These are phyloP conservation scores for Drosophila greeni DNA, from an alignment of 2,888 invertebrate species.

Conservation along the genomic window DNA sequence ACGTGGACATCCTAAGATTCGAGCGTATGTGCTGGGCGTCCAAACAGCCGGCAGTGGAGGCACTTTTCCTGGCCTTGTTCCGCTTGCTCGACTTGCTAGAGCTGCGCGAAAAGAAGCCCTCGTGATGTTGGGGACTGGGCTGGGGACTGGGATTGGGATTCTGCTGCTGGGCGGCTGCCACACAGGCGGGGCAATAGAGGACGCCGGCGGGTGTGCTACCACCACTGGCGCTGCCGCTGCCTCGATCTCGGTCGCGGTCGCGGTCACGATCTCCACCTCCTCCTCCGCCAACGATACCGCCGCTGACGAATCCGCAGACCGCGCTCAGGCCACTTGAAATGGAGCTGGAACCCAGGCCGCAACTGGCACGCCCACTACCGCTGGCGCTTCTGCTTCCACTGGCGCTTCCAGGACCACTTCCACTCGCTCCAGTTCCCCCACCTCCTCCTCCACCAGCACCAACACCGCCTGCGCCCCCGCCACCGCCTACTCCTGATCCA, in stretches of 20 bases:
- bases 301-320: constrained; percentile 33
- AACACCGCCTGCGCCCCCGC: constrained; percentile 18
- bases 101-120: constrained; percentile 43
- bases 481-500: constrained; percentile 19
- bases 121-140: constrained; percentile 33
- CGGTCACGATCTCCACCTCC: not conserved
- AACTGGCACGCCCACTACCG: constrained; percentile 51
- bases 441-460: constrained; percentile 40
- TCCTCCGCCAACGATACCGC: constrained; percentile 6
- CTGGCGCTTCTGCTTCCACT: constrained; percentile 31
- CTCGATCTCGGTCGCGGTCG: constrained; percentile 11
- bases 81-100: constrained; percentile 54
- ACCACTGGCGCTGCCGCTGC: constrained; percentile 35
- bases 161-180: constrained; percentile 45
- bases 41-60: constrained; percentile 58
- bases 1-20: constrained; percentile 63
- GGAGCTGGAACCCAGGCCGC: constrained; percentile 44
- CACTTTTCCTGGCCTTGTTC: constrained; percentile 57
- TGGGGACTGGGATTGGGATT: constrained; percentile 31
- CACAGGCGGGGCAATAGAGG: constrained; percentile 62
- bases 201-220: constrained; percentile 56
- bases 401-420: constrained; percentile 16
- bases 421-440: constrained; percentile 47
- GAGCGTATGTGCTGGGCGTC: constrained; percentile 63
- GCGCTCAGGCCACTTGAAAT: constrained; percentile 34